Base-by-base conservation (phyloP, 2,113 vertebrate species). In the Geococcyx californianus region DNA sequence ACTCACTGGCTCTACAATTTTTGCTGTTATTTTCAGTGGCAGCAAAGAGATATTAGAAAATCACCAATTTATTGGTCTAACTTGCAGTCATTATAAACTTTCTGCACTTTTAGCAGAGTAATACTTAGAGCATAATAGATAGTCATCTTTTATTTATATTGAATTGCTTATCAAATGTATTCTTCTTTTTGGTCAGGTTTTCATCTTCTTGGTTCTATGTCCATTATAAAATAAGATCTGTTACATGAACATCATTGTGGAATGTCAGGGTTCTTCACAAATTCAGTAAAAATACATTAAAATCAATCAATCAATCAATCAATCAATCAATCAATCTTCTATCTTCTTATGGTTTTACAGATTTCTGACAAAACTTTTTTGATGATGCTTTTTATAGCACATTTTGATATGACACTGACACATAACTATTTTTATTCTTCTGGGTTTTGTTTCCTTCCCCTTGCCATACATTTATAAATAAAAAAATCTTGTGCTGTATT, bases 301-400 rank as follows among this genome's bases (percentile, higher is more conserved):
- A 85, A 76, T 58, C 31, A 84, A 23, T 23, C 26, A 52, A 26
- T 28, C 26, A 67, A 62, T 4, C 10, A 85, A 36, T 13, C 11
- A 25, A 34, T 34, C 20, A 28, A 38, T 9, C n/a, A n/a, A 34
- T 11, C 17, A 5, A 0, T 1, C 0, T 1, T 16, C 5, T 24
- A 8, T 1, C 1, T 64, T 54, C 12, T 78, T 84, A 66, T 2
- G 18, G 44, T 73, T 93, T 88, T 52, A 49, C 15, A 62, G 3
- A 54, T 84, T 89, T 85, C 29, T 87, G 25, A 68, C 16, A 87
- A 34, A 47, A 24, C 1, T 11, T 62, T 82, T 84, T 69, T 44
- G 16, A 45, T 44, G 4, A 59, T 44, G 2, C 1, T 38, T 92
- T 70, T 82, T 77, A 49, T 28, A 92, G 4, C 8, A 52, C 7